Base-by-base conservation (phyloP, 1,140 invertebrate genomes). In the Meloidogyne floridensis region DNA sequence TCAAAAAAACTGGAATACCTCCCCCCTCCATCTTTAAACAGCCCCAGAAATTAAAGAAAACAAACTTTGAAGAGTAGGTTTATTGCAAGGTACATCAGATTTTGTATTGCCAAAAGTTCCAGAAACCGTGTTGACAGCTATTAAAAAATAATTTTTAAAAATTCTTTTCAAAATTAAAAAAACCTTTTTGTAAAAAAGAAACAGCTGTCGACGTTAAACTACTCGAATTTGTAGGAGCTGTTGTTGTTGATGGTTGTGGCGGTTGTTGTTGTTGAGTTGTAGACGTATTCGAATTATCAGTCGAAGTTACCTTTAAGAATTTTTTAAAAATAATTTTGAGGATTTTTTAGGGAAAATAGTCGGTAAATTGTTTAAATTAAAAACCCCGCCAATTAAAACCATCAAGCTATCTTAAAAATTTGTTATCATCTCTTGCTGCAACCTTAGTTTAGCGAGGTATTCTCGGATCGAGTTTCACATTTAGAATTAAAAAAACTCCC, bases 61-160 rank as follows among this genome's bases (percentile, higher is more conserved):
- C 10, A 54, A 2, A 53, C 72, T 15, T 71, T 72, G 65, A 54
- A 71, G 77, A 15, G 9, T 2, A 13, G 77, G 42, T 79, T 79
- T 78, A 10, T 56, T 53, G 51, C 51, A 3, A 18, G 59, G 18
- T 51, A 72, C 65, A n/a, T 79, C 77, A 8, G 20, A 71, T 43
- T 77, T 77, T n/a, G 15, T 2, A 72, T 72, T 42, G 32, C 77
- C 77, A 69, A 72, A 20, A 13, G 43, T 72, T 42, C 77, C 77
- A 71, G 77, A 20, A 20, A 79, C 76, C 3, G 76, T 72, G n/a
- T 47, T 72, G 43, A 79, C 72, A 5, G 77, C 77, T 79, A 43
- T 13, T 65, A 11, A 20, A 51, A 79, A 71, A 72, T 32, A 53
- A 7, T 0, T 74, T 74, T 74, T 7, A 65, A 32, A 32, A 1